Evolutionary conservation across 2,797 vertebrate species (phyloP), one percentile per base, ranked within the genome.

Genomic region (Etheostoma nigrum): DNA sequence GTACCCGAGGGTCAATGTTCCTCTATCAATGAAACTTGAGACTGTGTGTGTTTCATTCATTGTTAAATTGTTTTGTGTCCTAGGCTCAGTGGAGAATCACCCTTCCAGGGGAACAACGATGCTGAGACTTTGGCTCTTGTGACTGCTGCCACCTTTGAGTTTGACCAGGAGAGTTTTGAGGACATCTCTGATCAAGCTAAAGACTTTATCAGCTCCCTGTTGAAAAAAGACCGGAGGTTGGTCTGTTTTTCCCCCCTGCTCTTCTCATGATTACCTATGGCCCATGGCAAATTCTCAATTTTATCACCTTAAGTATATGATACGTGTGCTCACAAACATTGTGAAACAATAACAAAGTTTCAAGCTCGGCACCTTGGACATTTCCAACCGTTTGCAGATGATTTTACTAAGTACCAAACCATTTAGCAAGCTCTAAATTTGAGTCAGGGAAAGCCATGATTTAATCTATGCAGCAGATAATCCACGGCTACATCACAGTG

Each of bases 1-100:
- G 36, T 18, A 36, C 11, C 6, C 12, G 1, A 0, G 1, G 30
- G 21, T 33, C 21, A 36, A 1, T 47, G 3, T 42, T 8, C 33
- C 33, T 36, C 8, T 36, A 2, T 36, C 33, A 36, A 10, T 10
- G 9, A 36, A 36, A 36, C 61, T 27, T 67, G 11, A 66, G 9
- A 7, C 0, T 27, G 13, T 45, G 18, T 27, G 18, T 21, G 6
- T 64, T 27, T 53, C 2, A 15, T 21, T 47, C 0, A 57, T 42
- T 18, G 13, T 27, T 21, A 1, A 5, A 3, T 21, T 74, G 25
- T 63, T 72, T 21, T 65, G 25, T 68, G 33, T 63, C 53, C 3
- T 25, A 97, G 96, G 81, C 91, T 98, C 70, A 97, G 97, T 0
- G 97, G 97, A n/a, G 96, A 96, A 76, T 97, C 95, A 0, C 97